Base-by-base conservation (phyloP, 2,113 vertebrate genomes). In the Hoplias malabaricus region DNA sequence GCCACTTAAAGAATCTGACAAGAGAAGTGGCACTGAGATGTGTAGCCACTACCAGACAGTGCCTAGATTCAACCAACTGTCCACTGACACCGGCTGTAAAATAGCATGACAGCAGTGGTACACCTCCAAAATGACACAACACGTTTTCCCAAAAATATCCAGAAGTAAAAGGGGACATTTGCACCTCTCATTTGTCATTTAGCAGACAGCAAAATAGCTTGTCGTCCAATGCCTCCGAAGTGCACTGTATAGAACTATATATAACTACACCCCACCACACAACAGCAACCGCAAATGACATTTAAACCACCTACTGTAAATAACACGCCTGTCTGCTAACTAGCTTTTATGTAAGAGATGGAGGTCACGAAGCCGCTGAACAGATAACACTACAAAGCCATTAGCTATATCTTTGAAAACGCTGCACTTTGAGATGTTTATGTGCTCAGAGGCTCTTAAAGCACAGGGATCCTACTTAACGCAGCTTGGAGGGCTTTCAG, bases 311-410 rank as follows among this genome's bases (percentile, higher is more conserved):
- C 40, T 40, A n/a, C n/a, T n/a, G n/a, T n/a, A 54, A 48, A 75
- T 66, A 9, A 19, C 33, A 29, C 63, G 65, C 69, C 56, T 36
- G 11, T 36, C 21, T 62, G 53, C 40, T 53, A 46, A 53, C 46
- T 36, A 2, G 40, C 59, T 2, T 75, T 80, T 70, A 71, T 75
- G 62, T 69, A 82, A 82, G 33, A 59, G 31, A 16, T 40, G 61
- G 54, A 42, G 75, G 33, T 54, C 36, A 68, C 31, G 48, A 56
- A 33, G 36, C 46, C 27, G 61, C 36, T 73, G 73, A 76, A 38
- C 46, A 29, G 33, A 66, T 66, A 61, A 48, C 63, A 62, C 75
- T 82, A 19, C 54, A 73, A 50, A 77, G 63, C 76, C 80, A 63
- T 73, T 73, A 69, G 33, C 69, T 62, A 38, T 43, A 62, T 33